A percentile compares a stretch with the other conserved stretches of the same genome.
phyloP scores from a whole-genome alignment of 2,888 invertebrate species.

The Temnothorax rugatulus region DNA sequence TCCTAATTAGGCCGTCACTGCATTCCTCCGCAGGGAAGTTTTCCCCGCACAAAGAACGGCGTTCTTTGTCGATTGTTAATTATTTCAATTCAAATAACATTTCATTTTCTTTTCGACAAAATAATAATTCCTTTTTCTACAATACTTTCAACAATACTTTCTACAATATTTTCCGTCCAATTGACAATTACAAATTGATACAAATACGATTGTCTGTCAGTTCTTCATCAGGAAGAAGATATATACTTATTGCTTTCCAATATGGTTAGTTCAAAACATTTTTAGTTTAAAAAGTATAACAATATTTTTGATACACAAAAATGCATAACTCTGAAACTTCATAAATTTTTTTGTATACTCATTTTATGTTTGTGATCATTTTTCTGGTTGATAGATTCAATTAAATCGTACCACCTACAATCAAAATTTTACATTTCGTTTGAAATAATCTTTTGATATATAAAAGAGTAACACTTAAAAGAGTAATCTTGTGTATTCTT shows the following conservation, averaged over 20 bases:
- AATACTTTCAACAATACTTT: neutral
- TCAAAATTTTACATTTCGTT: neutral
- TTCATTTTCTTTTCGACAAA: neutral
- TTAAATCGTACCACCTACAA: neutral
- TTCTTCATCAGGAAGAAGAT: neutral
- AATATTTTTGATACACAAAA: neutral
- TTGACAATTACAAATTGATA: neutral
- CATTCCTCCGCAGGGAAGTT: neutral
- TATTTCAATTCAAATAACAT: constrained; percentile 17
- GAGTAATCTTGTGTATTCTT: neutral
- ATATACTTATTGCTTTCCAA: neutral
- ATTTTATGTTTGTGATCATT: neutral
- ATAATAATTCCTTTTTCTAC: neutral
- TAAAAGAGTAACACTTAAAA: neutral
- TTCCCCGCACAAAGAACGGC: neutral
- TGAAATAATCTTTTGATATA: neutral
- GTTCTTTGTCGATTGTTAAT: neutral
- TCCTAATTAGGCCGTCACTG: constrained; percentile 38
- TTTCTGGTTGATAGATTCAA: neutral
- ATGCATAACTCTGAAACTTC: neutral
- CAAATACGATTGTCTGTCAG: neutral
- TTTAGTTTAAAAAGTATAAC: neutral
- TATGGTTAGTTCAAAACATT: neutral
- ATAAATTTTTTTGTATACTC: neutral
- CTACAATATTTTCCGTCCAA: neutral